Conservation (phyloP, 2,888 invertebrate species). For the Andricus curvator region DNA sequence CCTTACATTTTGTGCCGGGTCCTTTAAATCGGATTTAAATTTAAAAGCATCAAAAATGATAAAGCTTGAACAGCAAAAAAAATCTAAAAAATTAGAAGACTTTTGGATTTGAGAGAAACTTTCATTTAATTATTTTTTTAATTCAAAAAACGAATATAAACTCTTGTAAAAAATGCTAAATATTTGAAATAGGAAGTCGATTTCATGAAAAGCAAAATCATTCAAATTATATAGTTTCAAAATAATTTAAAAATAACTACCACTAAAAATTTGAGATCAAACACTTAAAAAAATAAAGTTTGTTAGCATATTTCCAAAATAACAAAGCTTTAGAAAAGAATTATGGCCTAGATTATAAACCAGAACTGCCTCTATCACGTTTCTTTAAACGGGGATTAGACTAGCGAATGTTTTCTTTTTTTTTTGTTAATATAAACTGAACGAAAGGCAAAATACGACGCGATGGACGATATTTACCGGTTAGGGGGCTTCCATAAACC, state of each 20-base stretch:
- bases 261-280: constrained; percentile 30
- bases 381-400: constrained; percentile 30
- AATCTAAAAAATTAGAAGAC: too few relatives aligned
- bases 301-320: not conserved
- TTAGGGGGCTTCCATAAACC: not conserved
- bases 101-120: too few relatives aligned
- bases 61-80: too few relatives aligned
- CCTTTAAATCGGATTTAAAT: too few relatives aligned
- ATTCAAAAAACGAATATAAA: constrained; percentile 41
- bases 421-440: constrained; percentile 18
- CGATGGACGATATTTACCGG: constrained; percentile 30
- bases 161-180: not conserved
- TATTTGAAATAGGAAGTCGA: not conserved
- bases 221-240: not conserved
- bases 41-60: too few relatives aligned
- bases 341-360: constrained; percentile 19
- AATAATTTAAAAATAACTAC: constrained; percentile 4
- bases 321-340: not conserved
- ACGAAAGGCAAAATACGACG: constrained; percentile 39
- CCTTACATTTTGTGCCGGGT: too few relatives aligned
- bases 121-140: not conserved
- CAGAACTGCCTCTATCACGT: constrained; percentile 33
- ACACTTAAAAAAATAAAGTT: constrained; percentile 1
- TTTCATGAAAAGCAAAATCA: not conserved
- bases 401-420: constrained; percentile 39